These are phyloP conservation scores for Scaptomyza flava DNA, from an alignment of 2,888 invertebrate species.

Conservation along the genomic window DNA sequence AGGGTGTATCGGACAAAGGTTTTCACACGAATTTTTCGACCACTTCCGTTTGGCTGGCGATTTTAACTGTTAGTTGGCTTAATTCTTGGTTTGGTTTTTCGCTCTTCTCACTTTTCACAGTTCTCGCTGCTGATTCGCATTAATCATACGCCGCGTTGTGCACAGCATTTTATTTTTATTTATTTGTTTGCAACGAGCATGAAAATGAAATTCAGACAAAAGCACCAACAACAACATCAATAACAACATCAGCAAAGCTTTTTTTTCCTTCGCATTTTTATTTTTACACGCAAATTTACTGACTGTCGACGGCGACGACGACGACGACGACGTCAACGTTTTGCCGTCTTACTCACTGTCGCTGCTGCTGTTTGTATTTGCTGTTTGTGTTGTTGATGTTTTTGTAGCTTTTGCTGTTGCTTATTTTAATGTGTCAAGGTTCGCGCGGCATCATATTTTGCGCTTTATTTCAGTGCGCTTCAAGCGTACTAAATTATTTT, in stretches of 20 bases:
- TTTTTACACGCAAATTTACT: conserved; percentile 69
- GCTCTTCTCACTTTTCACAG: background rate
- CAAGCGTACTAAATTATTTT: conserved; percentile 52
- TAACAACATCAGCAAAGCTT: conserved; percentile 39
- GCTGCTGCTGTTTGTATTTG: conserved; percentile 15
- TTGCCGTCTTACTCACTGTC: conserved; percentile 59
- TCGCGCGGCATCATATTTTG: conserved; percentile 79
- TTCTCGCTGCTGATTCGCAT: conserved; percentile 67
- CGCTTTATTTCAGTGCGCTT: conserved; percentile 71
- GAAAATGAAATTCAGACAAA: conserved; percentile 68
- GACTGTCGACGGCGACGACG: conserved; percentile 36
- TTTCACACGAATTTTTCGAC: conserved; percentile 71
- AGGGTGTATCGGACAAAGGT: conserved; percentile 36
- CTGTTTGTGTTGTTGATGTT: conserved; percentile 1
- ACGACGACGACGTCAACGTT: conserved; percentile 28
- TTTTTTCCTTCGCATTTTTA: conserved; percentile 72
- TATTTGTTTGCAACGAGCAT: conserved; percentile 50
- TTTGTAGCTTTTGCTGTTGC: conserved; percentile 52
- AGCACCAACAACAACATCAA: conserved; percentile 29
- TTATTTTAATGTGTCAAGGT: conserved; percentile 82
- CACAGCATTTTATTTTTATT: conserved; percentile 65
- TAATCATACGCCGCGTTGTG: conserved; percentile 77
- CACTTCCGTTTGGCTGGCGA: conserved; percentile 56
- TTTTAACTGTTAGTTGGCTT: conserved; percentile 22
- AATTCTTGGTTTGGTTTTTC: conserved; percentile 17